phyloP scores from a whole-genome alignment of 1,140 invertebrate species.

The Sitobion miscanthi region DNA sequence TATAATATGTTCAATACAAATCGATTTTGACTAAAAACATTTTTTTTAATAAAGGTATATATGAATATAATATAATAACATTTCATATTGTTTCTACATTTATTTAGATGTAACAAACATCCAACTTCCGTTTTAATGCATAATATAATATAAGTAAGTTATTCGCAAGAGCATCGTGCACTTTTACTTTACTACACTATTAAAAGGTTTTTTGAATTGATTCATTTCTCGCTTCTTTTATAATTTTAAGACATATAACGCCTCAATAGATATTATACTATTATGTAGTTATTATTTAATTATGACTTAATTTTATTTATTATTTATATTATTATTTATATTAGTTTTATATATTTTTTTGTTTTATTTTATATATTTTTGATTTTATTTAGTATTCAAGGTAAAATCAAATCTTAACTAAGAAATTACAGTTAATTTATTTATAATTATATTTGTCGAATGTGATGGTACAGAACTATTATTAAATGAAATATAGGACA shows the following conservation, averaged over 20 bases:
- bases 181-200: not conserved
- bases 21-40: not conserved
- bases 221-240: not conserved
- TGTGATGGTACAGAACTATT: not conserved
- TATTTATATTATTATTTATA: no score
- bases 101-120: no score
- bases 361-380: no score
- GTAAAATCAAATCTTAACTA: not conserved
- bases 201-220: not conserved
- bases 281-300: not conserved
- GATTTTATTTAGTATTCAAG: no score
- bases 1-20: not conserved
- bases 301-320: not conserved
- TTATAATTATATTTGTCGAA: slow-evolving; percentile 8
- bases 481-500: not conserved
- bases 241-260: not conserved
- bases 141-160: not conserved
- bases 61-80: no score
- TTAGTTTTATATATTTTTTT: no score
- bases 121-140: no score
- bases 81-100: no score
- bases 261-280: not conserved
- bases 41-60: not conserved
- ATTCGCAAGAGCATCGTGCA: not conserved
- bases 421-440: not conserved